phyloP scores from a whole-genome alignment of 2,113 vertebrate species.

The Laticauda colubrina region DNA sequence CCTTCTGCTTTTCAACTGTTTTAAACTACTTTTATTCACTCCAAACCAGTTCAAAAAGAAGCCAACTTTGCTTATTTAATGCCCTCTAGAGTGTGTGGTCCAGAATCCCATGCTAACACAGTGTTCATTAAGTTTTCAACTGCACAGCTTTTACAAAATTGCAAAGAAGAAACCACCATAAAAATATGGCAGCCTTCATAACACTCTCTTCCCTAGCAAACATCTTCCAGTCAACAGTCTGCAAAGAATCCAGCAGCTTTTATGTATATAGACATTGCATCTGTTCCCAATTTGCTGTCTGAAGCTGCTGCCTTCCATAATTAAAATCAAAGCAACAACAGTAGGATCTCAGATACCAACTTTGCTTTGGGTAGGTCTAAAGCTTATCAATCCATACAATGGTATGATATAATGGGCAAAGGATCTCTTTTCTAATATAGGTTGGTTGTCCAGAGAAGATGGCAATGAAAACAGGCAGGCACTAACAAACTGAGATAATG shows the following conservation, averaged over 20 bases:
- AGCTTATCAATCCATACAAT: background rate
- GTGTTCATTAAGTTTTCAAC: background rate
- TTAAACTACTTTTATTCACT: background rate
- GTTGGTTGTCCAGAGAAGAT: slow-evolving; percentile 7
- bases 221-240: background rate
- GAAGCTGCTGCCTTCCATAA: background rate
- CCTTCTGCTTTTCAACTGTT: background rate
- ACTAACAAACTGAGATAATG: background rate
- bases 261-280: background rate
- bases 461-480: background rate
- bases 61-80: background rate
- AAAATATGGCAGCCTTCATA: background rate
- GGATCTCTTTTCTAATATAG: slow-evolving; percentile 5
- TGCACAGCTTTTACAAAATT: background rate
- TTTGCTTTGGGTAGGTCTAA: slow-evolving; percentile 5
- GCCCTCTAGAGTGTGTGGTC: background rate
- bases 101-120: background rate
- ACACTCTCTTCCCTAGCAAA: background rate
- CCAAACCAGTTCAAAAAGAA: background rate
- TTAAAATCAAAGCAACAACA: background rate
- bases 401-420: background rate
- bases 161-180: background rate
- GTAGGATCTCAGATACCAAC: background rate
- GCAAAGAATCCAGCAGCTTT: background rate
- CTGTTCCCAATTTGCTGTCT: background rate